A percentile compares a stretch with the other conserved stretches of the same genome.
Evolutionary conservation across 2,888 invertebrate species (phyloP).

Genomic region (Toxonevra muliebris): DNA sequence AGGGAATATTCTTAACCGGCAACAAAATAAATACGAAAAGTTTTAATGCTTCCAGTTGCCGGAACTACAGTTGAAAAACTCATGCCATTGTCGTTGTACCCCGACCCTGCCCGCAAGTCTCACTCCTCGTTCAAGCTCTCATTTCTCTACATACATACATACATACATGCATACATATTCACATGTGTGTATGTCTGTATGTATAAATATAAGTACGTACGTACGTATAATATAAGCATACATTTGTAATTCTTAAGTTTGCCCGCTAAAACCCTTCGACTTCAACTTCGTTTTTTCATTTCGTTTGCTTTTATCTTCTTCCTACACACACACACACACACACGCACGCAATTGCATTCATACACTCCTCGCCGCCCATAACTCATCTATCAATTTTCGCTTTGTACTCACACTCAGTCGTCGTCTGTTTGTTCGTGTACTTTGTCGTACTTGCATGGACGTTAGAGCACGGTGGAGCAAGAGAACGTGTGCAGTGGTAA

Average conservation of each 20-base stretch:
- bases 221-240: slow-evolving; percentile 10
- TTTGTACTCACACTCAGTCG: slow-evolving; percentile 25
- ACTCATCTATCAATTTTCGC: slow-evolving; percentile 65
- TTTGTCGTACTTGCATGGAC: background rate
- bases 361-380: slow-evolving; percentile 44
- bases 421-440: background rate
- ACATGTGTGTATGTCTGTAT: slow-evolving; percentile 31
- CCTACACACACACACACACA: background rate
- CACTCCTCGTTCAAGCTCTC: slow-evolving; percentile 42
- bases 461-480: too few relatives aligned
- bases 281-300: slow-evolving; percentile 7
- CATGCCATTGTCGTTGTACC: slow-evolving; percentile 21
- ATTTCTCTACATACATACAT: slow-evolving; percentile 33
- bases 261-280: slow-evolving; percentile 22
- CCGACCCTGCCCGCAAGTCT: slow-evolving; percentile 29
- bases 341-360: background rate
- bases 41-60: slow-evolving; percentile 9
- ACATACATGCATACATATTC: slow-evolving; percentile 39
- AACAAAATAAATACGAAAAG: slow-evolving; percentile 57
- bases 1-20: slow-evolving; percentile 59
- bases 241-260: slow-evolving; percentile 23
- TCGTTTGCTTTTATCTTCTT: background rate
- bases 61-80: slow-evolving; percentile 53
- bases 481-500: too few relatives aligned
- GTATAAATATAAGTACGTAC: slow-evolving; percentile 28